Evolutionary conservation across 1,140 invertebrate species (phyloP), one percentile per base, ranked within the genome.

Genomic region (Gonatopus flavifemur): DNA sequence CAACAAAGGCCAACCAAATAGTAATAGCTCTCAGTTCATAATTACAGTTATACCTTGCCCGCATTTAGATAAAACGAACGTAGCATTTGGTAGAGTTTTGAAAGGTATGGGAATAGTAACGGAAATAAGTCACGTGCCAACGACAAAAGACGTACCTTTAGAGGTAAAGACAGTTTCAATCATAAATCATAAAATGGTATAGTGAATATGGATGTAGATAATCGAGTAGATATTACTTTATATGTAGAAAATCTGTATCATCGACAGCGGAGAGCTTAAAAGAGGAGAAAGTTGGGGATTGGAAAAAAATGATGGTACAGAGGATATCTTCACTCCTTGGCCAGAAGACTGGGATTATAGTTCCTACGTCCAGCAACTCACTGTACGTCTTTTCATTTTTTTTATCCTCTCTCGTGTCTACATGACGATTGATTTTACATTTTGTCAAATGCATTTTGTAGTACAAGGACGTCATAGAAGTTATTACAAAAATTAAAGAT

Each of bases 21-120:
- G 89, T 31, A 98, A 97, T 67, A 91, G 88, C 44, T 96, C 92
- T 6, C 95, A 98, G 76, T 98, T 98, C 78, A 95, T 96, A 63
- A 91, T 98, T 16, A 94, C 93, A 3, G 84, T 88, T 10, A 88
- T 86, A 0, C 83, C 88, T 4, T 92, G 91, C 60, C 80, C 85
- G 20, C 94, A 97, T 62, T 77, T 98, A 19, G 90, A 98, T 75
- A 88, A 87, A 9, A 89, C 83, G 21, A 94, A 98, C 77, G 91
- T 96, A 2, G 92, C 93, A 20, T 95, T 98, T 76, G 96, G 95
- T 1, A 81, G 81, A 52, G 88, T 94, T 7, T 60, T 84, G 5
- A 86, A 84, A 64, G 91, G 91, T 13, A 72, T 90, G 36, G 82
- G 82, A 9, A 75, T 89, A 3, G 71, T 90, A 0, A 70, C 71